Base-by-base conservation (phyloP, 2,888 invertebrate genomes). In the Scaptomyza parva region DNA sequence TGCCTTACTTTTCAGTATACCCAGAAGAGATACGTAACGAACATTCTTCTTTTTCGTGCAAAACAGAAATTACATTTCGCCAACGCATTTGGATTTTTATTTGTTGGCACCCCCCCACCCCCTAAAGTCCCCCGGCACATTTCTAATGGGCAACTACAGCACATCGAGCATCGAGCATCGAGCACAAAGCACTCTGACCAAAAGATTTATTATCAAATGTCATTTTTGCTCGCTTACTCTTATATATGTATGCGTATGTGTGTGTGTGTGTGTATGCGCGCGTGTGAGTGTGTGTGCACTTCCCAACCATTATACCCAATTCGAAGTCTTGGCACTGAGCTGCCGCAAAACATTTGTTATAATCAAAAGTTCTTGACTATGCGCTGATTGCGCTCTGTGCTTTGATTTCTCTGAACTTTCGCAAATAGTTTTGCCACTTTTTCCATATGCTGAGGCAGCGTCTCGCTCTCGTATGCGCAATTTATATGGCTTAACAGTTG, bases 191-290 rank as follows among this genome's bases (percentile, higher is more conserved):
- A 55, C 84, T 55, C 84, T 85, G 82, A 45, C 83, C 86, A 59
- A 57, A 64, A 87, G 87, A 87, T 87, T 89, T 87, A 87, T 87
- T 89, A 83, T 84, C 76, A 71, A 70, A 58, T 88, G 85, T 85
- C 85, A 84, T 66, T 82, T 74, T 70, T 65, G 48, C 61, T 39
- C 47, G 40, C 57, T 51, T 48, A 40, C 47, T 65, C 39, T 43
- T 44, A 35, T 7, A 7, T 3, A 5, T 35, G n/a, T 33, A 33
- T 33, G 5, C 2, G 3, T 22, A 1, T 33, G 5, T 33, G 12
- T 11, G n/a, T 33, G 6, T 33, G 6, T 30, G 33, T 33, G 5
- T 33, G 14, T 8, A 8, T 14, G n/a, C n/a, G 5, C n/a, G 12
- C 3, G n/a, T 33, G 6, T 33, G 6, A 12, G 33, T 33, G 5